Evolutionary conservation across 1,140 invertebrate species (phyloP).

Genomic region (Rhyzopertha dominica): DNA sequence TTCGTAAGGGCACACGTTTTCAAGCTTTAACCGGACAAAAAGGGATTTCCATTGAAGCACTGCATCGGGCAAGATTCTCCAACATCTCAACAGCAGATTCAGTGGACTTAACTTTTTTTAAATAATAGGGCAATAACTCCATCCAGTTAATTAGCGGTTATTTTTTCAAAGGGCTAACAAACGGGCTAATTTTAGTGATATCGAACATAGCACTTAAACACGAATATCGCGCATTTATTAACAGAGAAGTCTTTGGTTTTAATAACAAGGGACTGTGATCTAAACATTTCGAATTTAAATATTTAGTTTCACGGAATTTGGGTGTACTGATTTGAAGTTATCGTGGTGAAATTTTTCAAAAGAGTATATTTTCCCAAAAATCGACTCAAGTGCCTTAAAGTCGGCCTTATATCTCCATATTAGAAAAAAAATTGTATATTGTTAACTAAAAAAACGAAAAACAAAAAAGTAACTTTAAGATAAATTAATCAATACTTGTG

Average conservation of each 20-base stretch:
- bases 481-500: constrained; percentile 30
- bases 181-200: constrained; percentile 35
- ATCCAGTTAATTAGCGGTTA: no score
- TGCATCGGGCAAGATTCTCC: constrained; percentile 37
- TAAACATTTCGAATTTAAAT: constrained; percentile 13
- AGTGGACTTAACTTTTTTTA: constrained; percentile 37
- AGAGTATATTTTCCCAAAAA: constrained; percentile 40
- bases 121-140: no score
- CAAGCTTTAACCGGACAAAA: constrained; percentile 23
- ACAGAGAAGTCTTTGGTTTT: constrained; percentile 9
- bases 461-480: constrained; percentile 30
- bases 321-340: constrained; percentile 28
- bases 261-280: constrained; percentile 28
- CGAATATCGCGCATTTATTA: constrained; percentile 9
- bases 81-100: constrained; percentile 35
- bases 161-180: constrained; percentile 32
- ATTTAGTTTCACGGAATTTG: constrained; percentile 33
- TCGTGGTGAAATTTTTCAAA: constrained; percentile 28
- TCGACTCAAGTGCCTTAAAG: constrained; percentile 44
- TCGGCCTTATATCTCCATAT: constrained; percentile 44
- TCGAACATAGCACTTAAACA: constrained; percentile 28
- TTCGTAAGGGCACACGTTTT: constrained; percentile 18
- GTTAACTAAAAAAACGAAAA: constrained; percentile 37
- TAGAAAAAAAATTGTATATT: constrained; percentile 44
- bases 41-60: constrained; percentile 31